Evolutionary conservation across 1,140 invertebrate genomes (phyloP).

Genomic region (Hylyphantes graminicola): DNA sequence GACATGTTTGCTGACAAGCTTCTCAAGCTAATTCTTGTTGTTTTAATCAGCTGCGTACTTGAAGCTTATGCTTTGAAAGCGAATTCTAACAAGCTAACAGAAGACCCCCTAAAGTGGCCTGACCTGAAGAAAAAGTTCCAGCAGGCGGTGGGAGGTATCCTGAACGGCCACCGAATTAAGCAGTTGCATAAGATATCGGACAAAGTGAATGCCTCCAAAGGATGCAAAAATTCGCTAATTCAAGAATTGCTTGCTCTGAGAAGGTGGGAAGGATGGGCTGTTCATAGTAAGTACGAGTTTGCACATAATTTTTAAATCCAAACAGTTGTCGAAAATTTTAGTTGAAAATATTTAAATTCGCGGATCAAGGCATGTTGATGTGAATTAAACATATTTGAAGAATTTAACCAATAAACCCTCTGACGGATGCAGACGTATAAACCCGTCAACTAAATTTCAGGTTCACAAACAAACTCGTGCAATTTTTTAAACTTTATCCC

Average conservation of each 20-base stretch:
- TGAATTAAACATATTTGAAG: too few relatives aligned
- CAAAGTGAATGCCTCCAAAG: background rate
- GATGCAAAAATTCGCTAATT: background rate
- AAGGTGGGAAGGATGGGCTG: background rate
- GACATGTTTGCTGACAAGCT: too few relatives aligned
- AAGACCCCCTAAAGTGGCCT: background rate
- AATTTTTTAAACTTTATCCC: too few relatives aligned
- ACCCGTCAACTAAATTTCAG: too few relatives aligned
- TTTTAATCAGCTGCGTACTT: background rate
- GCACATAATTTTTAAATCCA: too few relatives aligned
- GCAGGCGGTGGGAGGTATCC: background rate
- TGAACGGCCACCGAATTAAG: background rate
- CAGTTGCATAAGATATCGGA: background rate
- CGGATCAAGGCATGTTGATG: too few relatives aligned
- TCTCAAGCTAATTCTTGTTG: too few relatives aligned
- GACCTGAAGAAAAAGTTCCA: background rate
- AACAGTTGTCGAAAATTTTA: too few relatives aligned
- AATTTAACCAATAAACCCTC: too few relatives aligned
- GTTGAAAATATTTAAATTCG: too few relatives aligned
- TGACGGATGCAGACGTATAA: too few relatives aligned
- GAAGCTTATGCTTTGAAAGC: conserved; percentile 1
- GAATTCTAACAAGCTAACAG: background rate
- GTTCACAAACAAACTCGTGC: too few relatives aligned
- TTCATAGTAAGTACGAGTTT: conserved; percentile 18
- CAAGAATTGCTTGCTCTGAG: background rate